Base-by-base conservation (phyloP, 2,797 vertebrate genomes). In the Halcyon smyrnensis region DNA sequence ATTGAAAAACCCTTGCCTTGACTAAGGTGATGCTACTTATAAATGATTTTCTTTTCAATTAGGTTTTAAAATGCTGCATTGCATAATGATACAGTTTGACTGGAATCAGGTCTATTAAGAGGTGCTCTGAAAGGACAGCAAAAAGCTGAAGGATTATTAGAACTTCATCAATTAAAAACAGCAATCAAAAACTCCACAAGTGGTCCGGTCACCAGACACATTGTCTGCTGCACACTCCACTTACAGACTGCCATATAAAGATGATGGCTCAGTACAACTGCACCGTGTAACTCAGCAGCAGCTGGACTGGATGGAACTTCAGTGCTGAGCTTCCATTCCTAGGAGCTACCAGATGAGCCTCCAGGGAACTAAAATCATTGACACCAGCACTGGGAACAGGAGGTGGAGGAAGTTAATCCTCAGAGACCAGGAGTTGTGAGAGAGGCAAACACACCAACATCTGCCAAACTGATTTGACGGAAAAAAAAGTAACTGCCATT, bases 1-100 rank as follows among this genome's bases (percentile, higher is more conserved):
- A 60, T 5, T 9, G 27, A 41, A 69, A 64, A 85, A 43, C 8
- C 41, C 63, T 65, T 70, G 57, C 15, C 30, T 48, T 60, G 27
- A 70, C 64, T 43, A 45, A 0, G 0, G 36, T 60, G 15, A 59
- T 0, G 3, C 57, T 70, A 41, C 24, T 65, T 59, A 20, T 34
- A 85, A 75, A 46, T 9, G 53, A 41, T 27, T 27, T 50, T 50
- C 73, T 69, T 63, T 45, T 15, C 48, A 54, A 62, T 16, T 56
- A 56, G 19, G 23, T 59, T 85, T 84, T 53, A 65, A 41, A 70
- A 85, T 46, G 41, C 69, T 64, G 19, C 63, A 41, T n/a, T 69
- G 59, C 39, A 65, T 41, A 64, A 53, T 30, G 24, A 41, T 15
- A 46, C 34, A 50, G 56, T 62, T 67, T 48, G 65, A 45, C 48